Conservation (phyloP, 2,888 invertebrate species). For the Lucinisca nassula region DNA sequence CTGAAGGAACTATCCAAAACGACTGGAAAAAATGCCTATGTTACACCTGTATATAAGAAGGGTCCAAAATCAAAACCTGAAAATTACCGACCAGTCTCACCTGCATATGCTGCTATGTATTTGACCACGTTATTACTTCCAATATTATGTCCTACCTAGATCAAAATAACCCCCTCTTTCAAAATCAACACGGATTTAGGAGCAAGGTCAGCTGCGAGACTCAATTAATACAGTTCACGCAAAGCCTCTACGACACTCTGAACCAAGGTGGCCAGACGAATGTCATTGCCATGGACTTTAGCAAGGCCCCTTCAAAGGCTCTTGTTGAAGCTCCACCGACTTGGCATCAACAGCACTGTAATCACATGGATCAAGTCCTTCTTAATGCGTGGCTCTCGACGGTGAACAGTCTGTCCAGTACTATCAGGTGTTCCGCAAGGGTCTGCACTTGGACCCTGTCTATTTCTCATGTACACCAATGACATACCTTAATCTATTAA, state of each 20-base stretch:
- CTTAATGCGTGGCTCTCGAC: background rate
- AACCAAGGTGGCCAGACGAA: too few species aligned
- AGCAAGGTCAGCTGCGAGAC: constrained; percentile 1
- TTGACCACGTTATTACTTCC: constrained; percentile 2
- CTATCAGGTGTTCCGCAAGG: background rate
- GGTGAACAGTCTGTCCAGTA: background rate
- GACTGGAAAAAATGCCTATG: too few species aligned
- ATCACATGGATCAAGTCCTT: constrained; percentile 17
- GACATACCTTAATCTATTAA: background rate
- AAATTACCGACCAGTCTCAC: too few species aligned
- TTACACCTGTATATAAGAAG: too few species aligned
- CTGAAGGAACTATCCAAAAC: too few species aligned
- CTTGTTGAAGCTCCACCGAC: background rate
- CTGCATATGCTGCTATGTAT: constrained; percentile 5
- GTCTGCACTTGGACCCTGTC: background rate
- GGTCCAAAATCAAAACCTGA: too few species aligned
- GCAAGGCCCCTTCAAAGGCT: too few species aligned
- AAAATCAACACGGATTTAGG: constrained; percentile 2
- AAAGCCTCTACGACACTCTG: too few species aligned
- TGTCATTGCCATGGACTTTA: too few species aligned
- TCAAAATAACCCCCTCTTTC: background rate
- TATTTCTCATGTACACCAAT: background rate
- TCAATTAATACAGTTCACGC: background rate
- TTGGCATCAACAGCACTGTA: background rate
- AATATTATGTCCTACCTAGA: constrained; percentile 11